Evolutionary conservation across 2,888 invertebrate species (phyloP).

Genomic region (Synergus laeviventris): DNA sequence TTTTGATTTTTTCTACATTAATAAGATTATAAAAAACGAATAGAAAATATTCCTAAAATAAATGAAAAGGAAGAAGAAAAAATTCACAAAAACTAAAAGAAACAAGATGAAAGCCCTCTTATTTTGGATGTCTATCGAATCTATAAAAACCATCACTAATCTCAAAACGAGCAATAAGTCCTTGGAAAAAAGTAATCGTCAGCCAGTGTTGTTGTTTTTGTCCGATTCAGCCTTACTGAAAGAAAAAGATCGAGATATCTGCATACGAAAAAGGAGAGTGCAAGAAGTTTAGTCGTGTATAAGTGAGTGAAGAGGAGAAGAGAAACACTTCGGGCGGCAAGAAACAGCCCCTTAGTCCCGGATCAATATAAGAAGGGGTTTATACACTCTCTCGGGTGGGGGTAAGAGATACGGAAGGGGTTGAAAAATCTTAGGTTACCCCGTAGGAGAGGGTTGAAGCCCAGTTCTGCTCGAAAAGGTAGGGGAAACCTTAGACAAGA

Average conservation of each 20-base stretch:
- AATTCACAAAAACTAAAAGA: no score
- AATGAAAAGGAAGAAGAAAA: no score
- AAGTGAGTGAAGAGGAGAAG: conserved; percentile 50
- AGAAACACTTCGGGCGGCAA: conserved; percentile 61
- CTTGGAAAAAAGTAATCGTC: neutral
- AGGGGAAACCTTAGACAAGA: conserved; percentile 74
- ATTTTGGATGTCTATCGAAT: neutral
- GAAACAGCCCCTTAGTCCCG: conserved; percentile 72
- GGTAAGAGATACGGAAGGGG: conserved; percentile 58
- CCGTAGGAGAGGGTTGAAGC: conserved; percentile 53
- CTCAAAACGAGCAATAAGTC: neutral
- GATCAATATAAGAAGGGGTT: conserved; percentile 74
- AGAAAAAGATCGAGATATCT: neutral
- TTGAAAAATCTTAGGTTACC: conserved; percentile 72
- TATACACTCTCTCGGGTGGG: conserved; percentile 55
- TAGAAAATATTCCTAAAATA: no score
- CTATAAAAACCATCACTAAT: neutral
- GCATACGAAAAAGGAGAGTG: conserved; percentile 38
- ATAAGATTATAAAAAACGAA: no score
- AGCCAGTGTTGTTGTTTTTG: neutral
- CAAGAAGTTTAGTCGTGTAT: conserved; percentile 41
- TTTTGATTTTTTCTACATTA: no score
- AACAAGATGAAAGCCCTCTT: no score
- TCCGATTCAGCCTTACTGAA: neutral
- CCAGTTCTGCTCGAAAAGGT: conserved; percentile 57